Percentiles rank a stretch among this genome's conserved stretches.
Conservation (phyloP, 2,888 invertebrate genomes). For the Argynnis bischoffii region DNA sequence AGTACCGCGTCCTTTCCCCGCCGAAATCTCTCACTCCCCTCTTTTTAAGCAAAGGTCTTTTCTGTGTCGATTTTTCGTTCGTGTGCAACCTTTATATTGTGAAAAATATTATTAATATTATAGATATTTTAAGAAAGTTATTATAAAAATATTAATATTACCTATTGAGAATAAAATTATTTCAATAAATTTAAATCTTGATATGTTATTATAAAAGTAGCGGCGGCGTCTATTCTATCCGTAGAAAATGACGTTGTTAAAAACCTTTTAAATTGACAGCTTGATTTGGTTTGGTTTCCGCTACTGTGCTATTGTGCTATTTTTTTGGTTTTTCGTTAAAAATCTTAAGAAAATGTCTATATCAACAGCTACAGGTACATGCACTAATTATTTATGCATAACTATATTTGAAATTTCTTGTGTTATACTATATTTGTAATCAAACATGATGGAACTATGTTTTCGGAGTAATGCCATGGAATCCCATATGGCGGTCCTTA, state of each 20-base stretch:
- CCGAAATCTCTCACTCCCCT: conserved; percentile 67
- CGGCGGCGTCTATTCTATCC: conserved; percentile 40
- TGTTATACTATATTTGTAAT: conserved; percentile 56
- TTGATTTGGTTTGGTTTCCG: conserved; percentile 83
- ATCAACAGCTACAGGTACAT: conserved; percentile 78
- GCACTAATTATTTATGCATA: conserved; percentile 48
- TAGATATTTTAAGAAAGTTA: conserved; percentile 3
- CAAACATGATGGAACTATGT: conserved; percentile 71
- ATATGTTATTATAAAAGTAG: conserved; percentile 24
- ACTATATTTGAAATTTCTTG: conserved; percentile 46
- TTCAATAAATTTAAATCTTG: conserved; percentile 6
- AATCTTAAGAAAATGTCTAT: conserved; percentile 75
- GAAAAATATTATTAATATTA: conserved; percentile 4
- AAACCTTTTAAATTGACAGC: conserved; percentile 78
- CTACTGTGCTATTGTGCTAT: conserved; percentile 81
- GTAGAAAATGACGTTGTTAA: conserved; percentile 60
- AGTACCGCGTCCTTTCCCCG: conserved; percentile 73
- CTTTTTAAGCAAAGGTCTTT: conserved; percentile 65
- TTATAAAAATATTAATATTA: conserved; percentile 5
- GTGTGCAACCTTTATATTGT: conserved; percentile 18
- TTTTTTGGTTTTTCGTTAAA: conserved; percentile 74
- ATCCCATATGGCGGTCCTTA: conserved; percentile 82
- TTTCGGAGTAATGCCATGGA: conserved; percentile 81
- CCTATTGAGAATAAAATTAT: conserved; percentile 9
- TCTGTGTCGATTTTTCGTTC: conserved; percentile 38